These are phyloP conservation scores for Mandrillus leucophaeus DNA, from an alignment of 2,113 vertebrate genomes.

Conservation along the genomic window DNA sequence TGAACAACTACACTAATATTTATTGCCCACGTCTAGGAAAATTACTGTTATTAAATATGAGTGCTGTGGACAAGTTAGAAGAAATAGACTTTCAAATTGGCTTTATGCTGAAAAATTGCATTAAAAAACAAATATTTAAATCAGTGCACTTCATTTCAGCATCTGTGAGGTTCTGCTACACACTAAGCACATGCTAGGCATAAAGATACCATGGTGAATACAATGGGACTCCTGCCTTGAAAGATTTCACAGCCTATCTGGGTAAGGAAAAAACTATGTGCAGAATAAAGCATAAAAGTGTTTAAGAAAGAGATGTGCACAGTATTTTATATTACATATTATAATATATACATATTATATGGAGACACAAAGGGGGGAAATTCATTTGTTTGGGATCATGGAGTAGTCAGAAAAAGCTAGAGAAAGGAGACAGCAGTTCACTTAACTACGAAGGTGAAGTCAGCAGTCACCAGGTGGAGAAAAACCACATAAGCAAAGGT, in stretches of 20 bases:
- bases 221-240: not conserved
- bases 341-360: not conserved
- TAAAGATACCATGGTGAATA: not conserved
- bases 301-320: not conserved
- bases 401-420: not conserved
- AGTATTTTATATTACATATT: not conserved
- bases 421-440: not conserved
- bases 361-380: not conserved
- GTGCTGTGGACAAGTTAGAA: not conserved
- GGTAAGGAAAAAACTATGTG: not conserved
- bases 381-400: not conserved
- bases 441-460: not conserved
- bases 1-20: not conserved
- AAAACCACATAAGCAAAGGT: not conserved
- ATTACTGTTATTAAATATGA: slow-evolving; percentile 21
- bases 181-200: not conserved
- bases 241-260: not conserved
- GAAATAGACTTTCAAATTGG: not conserved
- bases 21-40: not conserved
- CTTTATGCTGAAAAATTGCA: not conserved
- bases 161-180: not conserved
- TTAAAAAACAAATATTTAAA: not conserved
- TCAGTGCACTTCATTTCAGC: not conserved
- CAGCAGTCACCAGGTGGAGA: not conserved
- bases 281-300: not conserved